Base-by-base conservation (phyloP, 2,797 vertebrate species). In the Melanotaenia trifasciata region DNA sequence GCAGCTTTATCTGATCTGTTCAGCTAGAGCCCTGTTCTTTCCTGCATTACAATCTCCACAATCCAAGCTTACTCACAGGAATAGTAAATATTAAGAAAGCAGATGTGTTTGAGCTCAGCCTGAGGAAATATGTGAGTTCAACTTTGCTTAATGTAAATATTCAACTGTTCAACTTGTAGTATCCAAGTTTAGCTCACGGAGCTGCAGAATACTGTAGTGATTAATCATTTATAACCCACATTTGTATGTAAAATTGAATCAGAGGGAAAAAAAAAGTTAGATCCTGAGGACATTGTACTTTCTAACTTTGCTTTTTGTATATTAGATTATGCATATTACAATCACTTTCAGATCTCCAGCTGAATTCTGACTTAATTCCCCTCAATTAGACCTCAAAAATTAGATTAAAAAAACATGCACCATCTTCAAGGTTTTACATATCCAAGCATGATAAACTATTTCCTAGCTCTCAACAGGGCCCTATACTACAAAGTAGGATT, bases 1-100 rank as follows among this genome's bases (percentile, higher is more conserved):
- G 6, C 61, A 64, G 74, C 69, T 74, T 45, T 12, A 40, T 54
- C 57, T 40, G 5, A 57, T 70, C 58, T 53, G 33, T 58, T 54
- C 22, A 56, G 40, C 56, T 64, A 33, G 12, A 53, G 38, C 47
- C 22, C 35, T 18, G 16, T 36, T 5, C 59, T 61, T 36, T 28
- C 18, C 30, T 45, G 36, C 45, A 47, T 47, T 38, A 60, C 3
- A 60, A 43, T n/a, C 16, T 43, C 61, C 36, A 53, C 40, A n/a
- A 45, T 35, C 56, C 40, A 30, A 43, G 36, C 51, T 6, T 6
- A 51, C 33, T 69, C 14, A 62, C 50, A 18, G 65, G 32, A n/a
- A 54, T 12, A 50, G 58, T 24, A 43, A 40, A 60, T 7, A 11
- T 18, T 47, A 63, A 14, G 10, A n/a, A 14, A 22, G 20, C 20